These are phyloP conservation scores for Erythrolamprus reginae DNA, from an alignment of 2,113 vertebrate species.

Conservation along the genomic window DNA sequence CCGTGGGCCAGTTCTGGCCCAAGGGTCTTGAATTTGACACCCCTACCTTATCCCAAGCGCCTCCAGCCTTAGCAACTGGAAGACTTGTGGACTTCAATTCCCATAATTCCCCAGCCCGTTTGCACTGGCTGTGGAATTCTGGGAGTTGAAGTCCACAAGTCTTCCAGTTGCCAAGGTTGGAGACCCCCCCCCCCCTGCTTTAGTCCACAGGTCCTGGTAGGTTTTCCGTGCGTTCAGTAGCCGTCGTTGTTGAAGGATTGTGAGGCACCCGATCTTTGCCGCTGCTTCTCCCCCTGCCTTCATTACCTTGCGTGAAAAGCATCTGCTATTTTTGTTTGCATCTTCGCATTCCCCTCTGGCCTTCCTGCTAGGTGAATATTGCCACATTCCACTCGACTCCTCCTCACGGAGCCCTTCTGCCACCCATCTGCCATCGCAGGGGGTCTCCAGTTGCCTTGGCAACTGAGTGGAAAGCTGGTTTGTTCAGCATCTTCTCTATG, in stretches of 20 bases:
- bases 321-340: neutral
- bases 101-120: too few relatives aligned
- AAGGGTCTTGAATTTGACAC: too few relatives aligned
- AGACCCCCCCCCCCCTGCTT: neutral
- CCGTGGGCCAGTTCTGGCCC: too few relatives aligned
- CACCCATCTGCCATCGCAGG: slow-evolving; percentile 7
- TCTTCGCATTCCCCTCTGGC: neutral
- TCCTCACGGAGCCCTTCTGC: neutral
- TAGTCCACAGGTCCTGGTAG: neutral
- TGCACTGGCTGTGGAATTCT: neutral
- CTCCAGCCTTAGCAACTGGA: neutral
- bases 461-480: neutral
- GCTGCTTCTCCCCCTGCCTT: neutral
- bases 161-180: neutral
- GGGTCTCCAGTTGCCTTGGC: neutral
- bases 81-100: neutral
- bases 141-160: neutral
- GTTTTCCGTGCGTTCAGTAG: neutral
- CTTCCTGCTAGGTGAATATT: neutral
- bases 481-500: neutral
- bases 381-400: neutral
- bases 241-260: too few relatives aligned
- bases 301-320: neutral
- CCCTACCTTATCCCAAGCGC: neutral
- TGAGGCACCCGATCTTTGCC: neutral